Percentiles rank a stretch among this genome's conserved stretches.
phyloP scores from a whole-genome alignment of 1,140 invertebrate species.

The Euwallacea fornicatus region DNA sequence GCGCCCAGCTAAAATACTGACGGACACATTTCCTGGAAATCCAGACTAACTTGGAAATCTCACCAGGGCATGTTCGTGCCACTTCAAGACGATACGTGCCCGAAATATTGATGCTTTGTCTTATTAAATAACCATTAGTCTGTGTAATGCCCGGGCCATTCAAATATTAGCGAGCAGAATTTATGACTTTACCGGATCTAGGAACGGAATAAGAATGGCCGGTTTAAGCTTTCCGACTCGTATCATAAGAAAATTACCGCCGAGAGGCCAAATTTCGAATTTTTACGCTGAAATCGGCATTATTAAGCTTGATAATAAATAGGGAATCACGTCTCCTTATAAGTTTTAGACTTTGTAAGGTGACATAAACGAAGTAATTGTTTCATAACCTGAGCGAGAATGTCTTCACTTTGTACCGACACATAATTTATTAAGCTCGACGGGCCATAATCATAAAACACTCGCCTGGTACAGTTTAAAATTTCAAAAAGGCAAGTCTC shows the following conservation, averaged over 20 bases:
- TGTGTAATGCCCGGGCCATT: constrained; percentile 33
- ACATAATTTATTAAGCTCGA: constrained; percentile 31
- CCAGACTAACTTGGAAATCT: constrained; percentile 29
- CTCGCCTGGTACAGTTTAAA: constrained; percentile 21
- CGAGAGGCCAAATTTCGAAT: background rate
- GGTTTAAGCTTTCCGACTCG: constrained; percentile 20
- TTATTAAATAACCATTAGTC: constrained; percentile 38
- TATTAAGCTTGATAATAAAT: background rate
- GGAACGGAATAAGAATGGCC: constrained; percentile 31
- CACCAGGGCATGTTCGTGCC: constrained; percentile 33
- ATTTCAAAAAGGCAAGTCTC: constrained; percentile 19
- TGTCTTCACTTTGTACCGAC: constrained; percentile 26
- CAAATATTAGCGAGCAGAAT: constrained; percentile 33
- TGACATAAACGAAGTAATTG: constrained; percentile 19
- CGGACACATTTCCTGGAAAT: constrained; percentile 31
- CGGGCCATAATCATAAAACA: constrained; percentile 30
- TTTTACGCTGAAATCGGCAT: background rate
- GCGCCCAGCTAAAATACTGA: constrained; percentile 28
- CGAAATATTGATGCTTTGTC: constrained; percentile 32
- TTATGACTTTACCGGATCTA: constrained; percentile 28
- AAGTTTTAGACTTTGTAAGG: background rate
- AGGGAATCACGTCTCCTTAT: background rate
- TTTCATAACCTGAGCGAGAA: constrained; percentile 6
- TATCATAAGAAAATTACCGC: background rate
- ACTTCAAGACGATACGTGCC: constrained; percentile 34